Base-by-base conservation (phyloP, 2,888 invertebrate genomes). In the Lithophane leautieri region DNA sequence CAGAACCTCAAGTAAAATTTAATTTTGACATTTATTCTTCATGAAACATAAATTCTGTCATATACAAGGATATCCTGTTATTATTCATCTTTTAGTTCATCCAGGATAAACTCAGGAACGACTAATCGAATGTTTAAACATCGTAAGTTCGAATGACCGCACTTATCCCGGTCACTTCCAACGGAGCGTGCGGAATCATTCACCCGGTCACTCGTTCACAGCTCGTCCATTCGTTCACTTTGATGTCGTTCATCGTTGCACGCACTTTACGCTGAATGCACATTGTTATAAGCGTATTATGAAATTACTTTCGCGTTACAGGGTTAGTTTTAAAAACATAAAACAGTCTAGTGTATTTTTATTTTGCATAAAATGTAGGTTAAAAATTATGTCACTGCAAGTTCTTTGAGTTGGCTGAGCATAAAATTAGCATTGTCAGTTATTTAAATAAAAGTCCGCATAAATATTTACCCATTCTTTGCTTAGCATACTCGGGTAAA, bases 251-350 rank as follows among this genome's bases (percentile, higher is more conserved):
- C 81, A 85, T 76, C 89, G 87, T 90, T 90, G 90, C 92, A 94
- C 95, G 95, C 95, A 95, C 93, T 94, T 94, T 89, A 91, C 93
- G 92, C 90, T 90, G 88, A 88, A 79, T 93, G 93, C 90, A 92
- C 94, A 91, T 88, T 90, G 90, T 90, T 91, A 88, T 90, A 92
- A 89, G 90, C 90, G 85, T 88, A 90, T 91, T 91, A 91, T 91
- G 83, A 85, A 90, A 90, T 90, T 89, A 90, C 89, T 89, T 90
- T 89, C 84, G 86, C 86, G 80, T 83, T 77, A 82, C 86, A 81
- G 69, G 70, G 52, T 75, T 69, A 62, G 60, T 79, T 84, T 71
- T 70, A 81, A 84, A 86, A 84, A 86, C 69, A 75, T 60, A 71
- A 70, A 65, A 40, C 50, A 12, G 76, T 61, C 14, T 54, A 62